phyloP scores from a whole-genome alignment of 2,797 vertebrate genomes.

The Erethizon dorsatum region DNA sequence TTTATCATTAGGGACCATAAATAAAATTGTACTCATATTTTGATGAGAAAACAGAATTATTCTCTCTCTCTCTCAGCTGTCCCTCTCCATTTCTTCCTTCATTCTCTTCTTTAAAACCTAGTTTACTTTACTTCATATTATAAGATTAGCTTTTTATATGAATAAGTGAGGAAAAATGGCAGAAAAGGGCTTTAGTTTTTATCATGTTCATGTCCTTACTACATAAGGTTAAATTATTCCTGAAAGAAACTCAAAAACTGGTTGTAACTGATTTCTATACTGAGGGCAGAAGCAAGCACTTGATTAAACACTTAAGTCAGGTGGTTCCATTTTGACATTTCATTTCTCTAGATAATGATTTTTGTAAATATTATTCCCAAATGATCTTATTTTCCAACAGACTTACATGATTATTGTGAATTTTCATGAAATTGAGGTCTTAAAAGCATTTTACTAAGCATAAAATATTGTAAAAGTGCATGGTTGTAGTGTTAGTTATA shows the following conservation, averaged over 20 bases:
- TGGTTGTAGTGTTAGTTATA: neutral
- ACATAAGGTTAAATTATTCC: neutral
- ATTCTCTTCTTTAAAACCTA: neutral
- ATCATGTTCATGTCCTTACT: neutral
- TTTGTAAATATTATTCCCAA: neutral
- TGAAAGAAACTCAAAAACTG: neutral
- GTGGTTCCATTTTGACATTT: neutral
- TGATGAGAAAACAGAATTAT: neutral
- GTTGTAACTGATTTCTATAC: neutral
- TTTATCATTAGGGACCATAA: neutral
- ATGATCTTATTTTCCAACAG: neutral
- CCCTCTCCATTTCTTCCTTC: neutral
- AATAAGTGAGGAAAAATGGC: neutral
- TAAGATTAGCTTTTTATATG: neutral
- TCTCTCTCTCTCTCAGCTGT: neutral
- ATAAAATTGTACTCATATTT: neutral
- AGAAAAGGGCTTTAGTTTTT: neutral
- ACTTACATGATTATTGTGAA: neutral
- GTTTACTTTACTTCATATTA: neutral
- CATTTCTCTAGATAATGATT: neutral
- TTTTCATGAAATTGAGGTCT: neutral
- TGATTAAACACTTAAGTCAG: neutral
- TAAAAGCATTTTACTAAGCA: neutral
- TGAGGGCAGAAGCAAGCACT: neutral
- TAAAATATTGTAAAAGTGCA: neutral